Base-by-base conservation (phyloP, 2,888 invertebrate species). In the Sesamia inferens region DNA sequence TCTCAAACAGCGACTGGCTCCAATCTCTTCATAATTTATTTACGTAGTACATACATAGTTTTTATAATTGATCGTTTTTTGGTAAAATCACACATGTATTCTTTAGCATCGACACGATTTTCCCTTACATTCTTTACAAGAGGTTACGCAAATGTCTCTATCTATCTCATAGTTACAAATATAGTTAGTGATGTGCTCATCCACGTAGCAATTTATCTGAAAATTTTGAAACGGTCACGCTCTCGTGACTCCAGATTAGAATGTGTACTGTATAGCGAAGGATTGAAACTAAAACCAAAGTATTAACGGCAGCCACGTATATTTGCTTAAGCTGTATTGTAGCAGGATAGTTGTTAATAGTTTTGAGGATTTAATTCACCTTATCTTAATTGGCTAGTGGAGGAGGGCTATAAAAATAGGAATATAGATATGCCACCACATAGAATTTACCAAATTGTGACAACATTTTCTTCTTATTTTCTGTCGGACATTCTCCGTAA, bases 21-120 rank as follows among this genome's bases (percentile, higher is more conserved):
- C 71, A 73, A 82, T 74, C 72, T 74, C 54, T 71, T 71, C 64
- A 24, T 79, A 82, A 84, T 79, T 74, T 71, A 69, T 82, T 79
- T 68, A 55, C 47, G 59, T 57, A 58, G 57, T 59, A 58, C 68
- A 68, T 70, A 74, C 48, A 65, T 42, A 75, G 4, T 42, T 51
- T 47, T 13, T 13, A 42, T 74, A 68, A 74, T 71, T 76, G 51
- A 69, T 24, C 54, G 51, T 48, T 78, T 76, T 79, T 62, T 81
- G 71, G 44, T 54, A 66, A 78, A 81, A 72, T 76, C 44, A 3
- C 3, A 31, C 31, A 63, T 71, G 14, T 55, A 58, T 24, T 59
- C 58, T 24, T 73, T 22, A 61, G 39, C 31, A 31, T 58, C 11
- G 48, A 47, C 79, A 83, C 66, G 83, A 81, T 79, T 79, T 74